Percentiles rank a stretch among this genome's conserved stretches.
Evolutionary conservation across 2,797 vertebrate genomes (phyloP).

Genomic region (Typhlichthys eigenmanni): DNA sequence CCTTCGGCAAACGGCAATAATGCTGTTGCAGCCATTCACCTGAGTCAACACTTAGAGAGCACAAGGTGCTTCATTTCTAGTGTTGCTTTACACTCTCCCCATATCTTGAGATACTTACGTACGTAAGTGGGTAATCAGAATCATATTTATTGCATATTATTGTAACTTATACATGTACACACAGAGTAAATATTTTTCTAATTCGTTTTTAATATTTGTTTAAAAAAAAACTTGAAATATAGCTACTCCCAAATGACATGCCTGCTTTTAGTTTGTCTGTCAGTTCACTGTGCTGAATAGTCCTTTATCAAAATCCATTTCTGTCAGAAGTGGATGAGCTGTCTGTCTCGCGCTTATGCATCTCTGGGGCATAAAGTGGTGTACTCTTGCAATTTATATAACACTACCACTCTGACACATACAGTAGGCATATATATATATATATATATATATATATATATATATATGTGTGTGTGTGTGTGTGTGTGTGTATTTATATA

Average conservation of each 20-base stretch:
- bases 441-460: not conserved
- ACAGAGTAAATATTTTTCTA: no score
- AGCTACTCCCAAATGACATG: no score
- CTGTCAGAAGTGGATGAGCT: constrained; percentile 18
- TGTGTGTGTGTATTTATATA: no score
- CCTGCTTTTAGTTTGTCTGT: no score
- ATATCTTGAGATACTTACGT: constrained; percentile 49
- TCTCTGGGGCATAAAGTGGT: constrained; percentile 8
- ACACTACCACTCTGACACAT: not conserved
- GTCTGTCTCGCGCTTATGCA: not conserved
- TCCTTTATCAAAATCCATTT: constrained; percentile 8
- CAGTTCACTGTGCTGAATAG: not conserved
- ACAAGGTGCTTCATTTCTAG: constrained; percentile 38
- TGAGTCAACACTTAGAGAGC: constrained; percentile 31
- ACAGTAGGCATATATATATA: not conserved
- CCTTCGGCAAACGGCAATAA: no score
- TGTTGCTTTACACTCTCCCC: constrained; percentile 11
- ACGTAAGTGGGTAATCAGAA: constrained; percentile 25
- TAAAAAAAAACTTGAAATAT: no score
- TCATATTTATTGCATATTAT: no score
- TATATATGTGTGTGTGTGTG: not conserved
- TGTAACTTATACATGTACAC: no score
- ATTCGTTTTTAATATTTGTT: no score
- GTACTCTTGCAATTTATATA: not conserved
- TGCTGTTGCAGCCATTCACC: constrained; percentile 36